Evolutionary conservation across 2,113 vertebrate species (phyloP), one percentile per base, ranked within the genome.

Genomic region (Scomber scombrus): DNA sequence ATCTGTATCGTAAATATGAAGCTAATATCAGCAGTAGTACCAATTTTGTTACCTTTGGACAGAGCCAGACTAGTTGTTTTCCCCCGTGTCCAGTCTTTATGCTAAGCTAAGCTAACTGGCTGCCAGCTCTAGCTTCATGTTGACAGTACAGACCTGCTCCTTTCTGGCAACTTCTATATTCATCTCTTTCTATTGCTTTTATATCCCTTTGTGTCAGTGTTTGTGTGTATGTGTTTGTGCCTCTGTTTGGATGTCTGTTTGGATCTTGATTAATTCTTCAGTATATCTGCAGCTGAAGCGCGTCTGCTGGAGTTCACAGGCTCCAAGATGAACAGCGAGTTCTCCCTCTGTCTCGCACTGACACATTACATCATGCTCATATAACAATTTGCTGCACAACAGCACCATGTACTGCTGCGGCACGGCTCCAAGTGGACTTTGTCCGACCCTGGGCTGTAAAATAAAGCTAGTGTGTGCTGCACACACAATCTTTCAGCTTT

Each of bases 371-470:
- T 88, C 80, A 88, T 19, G 6, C 51, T 82, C 34, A n/a, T 71
- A 23, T 62, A 67, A 64, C 70, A 74, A n/a, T 75, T 45, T 78
- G 56, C 68, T 49, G 66, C 70, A 77, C 40, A 67, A 75, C 66
- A 74, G 13, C 78, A 85, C 23, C 68, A 3, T 73, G 88, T 61
- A 1, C 61, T 62, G 47, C 71, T 62, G 65, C 66, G 52, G 58
- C 78, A 54, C 16, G 65, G 50, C 83, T 56, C 66, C 5, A 7
- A 4, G 14, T 78, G 87, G 88, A 93, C 87, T 93, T 88, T 85
- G 85, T 57, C 52, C 72, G 5, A 21, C 58, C 63, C 71, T 51
- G 7, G 3, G 72, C 78, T 80, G 81, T 82, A 72, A 85, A 88
- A 65, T 29, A 72, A 62, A 67, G 54, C 71, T 18, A 23, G 54